Evolutionary conservation across 2,888 invertebrate species (phyloP), one percentile per base, ranked within the genome.

Genomic region (Hybos culiciformis): DNA sequence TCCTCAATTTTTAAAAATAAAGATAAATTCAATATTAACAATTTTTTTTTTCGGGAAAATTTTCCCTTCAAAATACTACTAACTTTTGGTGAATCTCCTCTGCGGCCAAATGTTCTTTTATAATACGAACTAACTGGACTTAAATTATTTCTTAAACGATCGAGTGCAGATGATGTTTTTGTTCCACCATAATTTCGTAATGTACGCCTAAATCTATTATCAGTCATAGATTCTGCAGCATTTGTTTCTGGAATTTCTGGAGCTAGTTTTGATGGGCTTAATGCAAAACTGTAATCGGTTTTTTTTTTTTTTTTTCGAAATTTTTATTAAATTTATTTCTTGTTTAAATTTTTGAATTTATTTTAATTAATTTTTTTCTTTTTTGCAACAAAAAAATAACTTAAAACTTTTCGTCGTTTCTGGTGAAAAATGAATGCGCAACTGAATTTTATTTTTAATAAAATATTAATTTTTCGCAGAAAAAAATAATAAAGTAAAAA

Each of bases 91-190:
- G 55, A 53, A n/a, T 54, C 56, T 48, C 53, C 54, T 19, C 57
- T 53, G 41, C 56, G 54, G 17, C 56, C 59, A 49, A 65, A 56
- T 23, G 62, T 60, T 21, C 63, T 59, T 51, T 66, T 67, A 50
- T 67, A 67, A 53, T 66, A 67, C 19, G 63, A 55, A 31, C 55
- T 56, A 23, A 66, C 60, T 33, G 66, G 66, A 50, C 64, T 66
- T 21, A 67, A 50, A 54, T 66, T 63, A 44, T 59, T 61, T 43
- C 63, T 59, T 46, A 66, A 51, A 39, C 67, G 60, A 59, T 63
- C 65, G 42, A 66, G 53, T 19, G 67, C 59, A 42, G 60, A 63
- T 26, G 62, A 56, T 20, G 53, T 51, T 12, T 59, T 59, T 15
- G 58, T 55, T 44, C 56, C 56, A 29, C 59, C 58, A 56, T 60